Percentiles rank a stretch among this genome's conserved stretches.
Evolutionary conservation across 2,113 vertebrate species (phyloP).

Genomic region (Lamprotornis superbus): DNA sequence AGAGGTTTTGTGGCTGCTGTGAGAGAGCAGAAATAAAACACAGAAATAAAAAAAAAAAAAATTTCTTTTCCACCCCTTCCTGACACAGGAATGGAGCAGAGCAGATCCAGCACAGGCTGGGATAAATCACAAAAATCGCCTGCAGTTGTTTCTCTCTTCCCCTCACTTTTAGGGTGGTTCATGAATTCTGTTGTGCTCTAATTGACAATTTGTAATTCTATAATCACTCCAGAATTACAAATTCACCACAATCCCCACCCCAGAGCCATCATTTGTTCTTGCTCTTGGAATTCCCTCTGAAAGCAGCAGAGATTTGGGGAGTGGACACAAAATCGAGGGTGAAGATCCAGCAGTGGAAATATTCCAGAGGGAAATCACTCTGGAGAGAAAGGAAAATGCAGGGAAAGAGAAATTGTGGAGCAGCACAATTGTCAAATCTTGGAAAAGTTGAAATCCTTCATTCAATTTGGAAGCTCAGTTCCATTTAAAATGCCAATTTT

Average conservation of each 20-base stretch:
- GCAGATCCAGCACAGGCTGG: neutral
- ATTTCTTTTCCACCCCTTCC: neutral
- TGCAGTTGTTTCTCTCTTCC: neutral
- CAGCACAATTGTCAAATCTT: neutral
- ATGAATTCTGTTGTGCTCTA: slow-evolving; percentile 37
- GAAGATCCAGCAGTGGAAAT: neutral
- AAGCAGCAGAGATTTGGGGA: neutral
- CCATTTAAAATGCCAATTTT: neutral
- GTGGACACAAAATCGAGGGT: neutral
- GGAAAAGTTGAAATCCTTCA: neutral
- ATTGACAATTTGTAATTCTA: neutral
- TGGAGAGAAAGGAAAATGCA: neutral
- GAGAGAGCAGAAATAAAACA: neutral
- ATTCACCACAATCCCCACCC: neutral
- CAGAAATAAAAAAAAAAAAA: neutral
- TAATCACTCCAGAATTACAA: too few relatives aligned
- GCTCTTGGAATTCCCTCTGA: neutral
- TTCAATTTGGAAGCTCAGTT: neutral
- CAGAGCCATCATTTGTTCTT: neutral
- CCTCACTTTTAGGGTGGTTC: neutral
- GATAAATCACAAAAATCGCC: neutral
- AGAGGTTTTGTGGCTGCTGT: neutral
- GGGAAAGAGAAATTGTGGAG: neutral
- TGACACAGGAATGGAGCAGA: neutral
- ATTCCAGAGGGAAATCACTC: neutral